phyloP scores from a whole-genome alignment of 2,888 invertebrate species.

The Tipula lateralis region DNA sequence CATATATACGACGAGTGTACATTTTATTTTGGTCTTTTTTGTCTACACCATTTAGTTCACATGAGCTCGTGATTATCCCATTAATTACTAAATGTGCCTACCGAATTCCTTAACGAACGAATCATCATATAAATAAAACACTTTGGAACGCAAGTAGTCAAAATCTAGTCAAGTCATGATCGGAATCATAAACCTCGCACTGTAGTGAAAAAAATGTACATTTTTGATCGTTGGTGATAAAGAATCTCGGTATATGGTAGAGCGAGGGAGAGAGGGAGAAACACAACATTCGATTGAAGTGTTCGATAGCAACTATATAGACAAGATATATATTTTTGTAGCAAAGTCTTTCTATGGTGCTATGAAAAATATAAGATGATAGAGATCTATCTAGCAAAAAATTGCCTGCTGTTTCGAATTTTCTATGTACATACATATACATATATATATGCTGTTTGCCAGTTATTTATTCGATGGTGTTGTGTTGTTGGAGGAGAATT shows the following conservation, averaged over 20 bases:
- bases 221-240: conserved; percentile 1
- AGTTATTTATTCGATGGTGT: not conserved
- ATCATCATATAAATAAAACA: not conserved
- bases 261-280: not conserved
- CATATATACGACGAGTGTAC: not conserved
- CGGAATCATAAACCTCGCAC: not conserved
- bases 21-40: not conserved
- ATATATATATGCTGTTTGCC: not conserved
- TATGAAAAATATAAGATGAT: conserved; percentile 15
- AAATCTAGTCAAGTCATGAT: not conserved
- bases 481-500: not conserved
- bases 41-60: not conserved
- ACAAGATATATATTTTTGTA: not conserved
- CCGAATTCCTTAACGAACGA: not conserved
- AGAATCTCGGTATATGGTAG: not conserved
- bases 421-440: not conserved
- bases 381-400: not conserved
- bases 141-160: not conserved
- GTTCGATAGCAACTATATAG: not conserved
- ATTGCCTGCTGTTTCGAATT: conserved; percentile 11
- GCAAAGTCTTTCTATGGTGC: not conserved
- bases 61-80: not conserved
- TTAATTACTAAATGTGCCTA: not conserved
- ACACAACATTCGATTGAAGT: not conserved
- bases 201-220: not conserved